Conservation (phyloP, 2,113 vertebrate genomes). For the Odontesthes bonariensis region DNA sequence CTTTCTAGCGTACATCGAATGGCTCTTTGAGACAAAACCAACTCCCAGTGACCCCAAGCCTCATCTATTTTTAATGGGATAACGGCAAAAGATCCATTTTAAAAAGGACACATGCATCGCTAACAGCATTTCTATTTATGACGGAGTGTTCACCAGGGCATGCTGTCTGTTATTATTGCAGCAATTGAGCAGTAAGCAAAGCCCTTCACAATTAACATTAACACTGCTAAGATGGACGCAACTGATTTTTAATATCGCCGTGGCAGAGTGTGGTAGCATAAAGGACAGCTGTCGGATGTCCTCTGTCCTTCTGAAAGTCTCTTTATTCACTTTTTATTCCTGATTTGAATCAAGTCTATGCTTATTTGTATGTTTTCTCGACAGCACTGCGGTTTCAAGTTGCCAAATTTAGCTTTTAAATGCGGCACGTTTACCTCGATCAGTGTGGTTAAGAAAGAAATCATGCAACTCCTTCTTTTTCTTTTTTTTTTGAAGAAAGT, state of each 20-base stretch:
- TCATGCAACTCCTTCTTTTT: too few species aligned
- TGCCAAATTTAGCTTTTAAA: background rate
- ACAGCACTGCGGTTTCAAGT: background rate
- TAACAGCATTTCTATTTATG: constrained; percentile 46
- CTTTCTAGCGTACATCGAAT: constrained; percentile 35
- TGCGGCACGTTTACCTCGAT: background rate
- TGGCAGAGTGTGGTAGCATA: background rate
- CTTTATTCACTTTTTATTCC: background rate
- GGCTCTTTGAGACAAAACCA: constrained; percentile 24
- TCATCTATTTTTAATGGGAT: constrained; percentile 68
- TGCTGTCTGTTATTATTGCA: constrained; percentile 38
- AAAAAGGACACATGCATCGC: constrained; percentile 40
- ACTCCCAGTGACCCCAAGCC: constrained; percentile 56
- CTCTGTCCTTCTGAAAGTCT: background rate
- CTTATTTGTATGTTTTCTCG: background rate
- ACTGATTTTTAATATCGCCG: constrained; percentile 8
- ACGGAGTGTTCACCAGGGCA: background rate
- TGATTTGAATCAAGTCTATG: background rate
- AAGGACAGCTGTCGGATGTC: background rate
- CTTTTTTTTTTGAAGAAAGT: background rate
- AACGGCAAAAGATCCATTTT: constrained; percentile 61
- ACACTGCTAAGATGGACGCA: background rate
- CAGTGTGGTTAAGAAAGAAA: background rate
- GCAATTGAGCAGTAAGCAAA: constrained; percentile 8
- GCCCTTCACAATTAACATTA: constrained; percentile 3